Evolutionary conservation across 2,888 invertebrate genomes (phyloP).

Genomic region (Trichopoda pennipes): DNA sequence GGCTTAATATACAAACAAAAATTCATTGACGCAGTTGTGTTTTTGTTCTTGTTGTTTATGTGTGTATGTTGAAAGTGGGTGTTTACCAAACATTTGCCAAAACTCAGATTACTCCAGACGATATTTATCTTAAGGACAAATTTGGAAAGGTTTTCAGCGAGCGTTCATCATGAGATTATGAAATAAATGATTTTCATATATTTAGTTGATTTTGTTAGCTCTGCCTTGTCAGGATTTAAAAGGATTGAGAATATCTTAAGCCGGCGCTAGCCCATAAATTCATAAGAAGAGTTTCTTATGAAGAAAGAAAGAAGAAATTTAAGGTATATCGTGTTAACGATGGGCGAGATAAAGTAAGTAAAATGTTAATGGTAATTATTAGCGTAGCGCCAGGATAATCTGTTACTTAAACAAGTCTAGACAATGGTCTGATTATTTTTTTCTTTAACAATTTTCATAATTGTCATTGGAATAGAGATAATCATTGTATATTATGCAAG

Average conservation of each 20-base stretch:
- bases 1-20: slow-evolving; percentile 1
- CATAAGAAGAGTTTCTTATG: neutral
- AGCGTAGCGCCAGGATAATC: slow-evolving; percentile 66
- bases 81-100: slow-evolving; percentile 36
- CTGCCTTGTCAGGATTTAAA: slow-evolving; percentile 38
- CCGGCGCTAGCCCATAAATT: slow-evolving; percentile 10
- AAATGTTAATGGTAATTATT: neutral
- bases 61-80: slow-evolving; percentile 48
- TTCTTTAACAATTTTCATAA: neutral
- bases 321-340: neutral
- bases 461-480: neutral
- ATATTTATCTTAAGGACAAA: slow-evolving; percentile 47
- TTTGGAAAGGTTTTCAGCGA: slow-evolving; percentile 11
- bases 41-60: neutral
- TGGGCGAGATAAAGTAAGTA: neutral
- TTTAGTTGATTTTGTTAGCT: slow-evolving; percentile 56
- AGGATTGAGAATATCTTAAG: slow-evolving; percentile 15
- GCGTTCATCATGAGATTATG: neutral
- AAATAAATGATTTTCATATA: slow-evolving; percentile 34
- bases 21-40: neutral
- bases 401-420: slow-evolving; percentile 68
- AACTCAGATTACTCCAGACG: slow-evolving; percentile 39
- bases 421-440: slow-evolving; percentile 53
- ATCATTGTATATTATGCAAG: slow-evolving; percentile 9
- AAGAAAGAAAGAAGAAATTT: neutral